Evolutionary conservation across 2,888 invertebrate genomes (phyloP).

Genomic region (Dasysyrphus albostriatus): DNA sequence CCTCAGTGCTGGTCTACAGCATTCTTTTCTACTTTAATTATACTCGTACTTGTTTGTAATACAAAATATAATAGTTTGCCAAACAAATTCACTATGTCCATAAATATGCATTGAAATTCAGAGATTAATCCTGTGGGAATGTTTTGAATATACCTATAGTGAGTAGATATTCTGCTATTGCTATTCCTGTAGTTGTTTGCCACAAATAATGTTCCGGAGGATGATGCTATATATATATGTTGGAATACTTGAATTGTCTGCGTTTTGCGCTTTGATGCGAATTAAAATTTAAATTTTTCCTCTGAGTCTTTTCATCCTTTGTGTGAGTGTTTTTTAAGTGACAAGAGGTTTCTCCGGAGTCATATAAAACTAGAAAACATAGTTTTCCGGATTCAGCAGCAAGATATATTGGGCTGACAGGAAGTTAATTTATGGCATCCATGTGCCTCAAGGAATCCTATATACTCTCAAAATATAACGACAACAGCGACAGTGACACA

Average conservation of each 20-base stretch:
- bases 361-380: constrained; percentile 67
- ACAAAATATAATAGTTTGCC: constrained; percentile 67
- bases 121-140: constrained; percentile 73
- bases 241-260: neutral
- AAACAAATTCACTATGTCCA: constrained; percentile 71
- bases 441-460: constrained; percentile 44
- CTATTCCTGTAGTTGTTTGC: constrained; percentile 21
- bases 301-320: neutral
- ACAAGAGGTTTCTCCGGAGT: constrained; percentile 56
- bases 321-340: constrained; percentile 46
- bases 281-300: constrained; percentile 61
- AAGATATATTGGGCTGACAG: constrained; percentile 67
- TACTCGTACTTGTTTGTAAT: constrained; percentile 36
- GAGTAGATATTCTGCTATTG: constrained; percentile 8
- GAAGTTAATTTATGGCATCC: constrained; percentile 64
- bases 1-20: neutral
- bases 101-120: constrained; percentile 74
- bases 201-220: constrained; percentile 49
- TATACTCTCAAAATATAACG: constrained; percentile 1
- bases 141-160: constrained; percentile 45
- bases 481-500: constrained; percentile 11
- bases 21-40: constrained; percentile 52
- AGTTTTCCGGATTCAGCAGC: constrained; percentile 62
- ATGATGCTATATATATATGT: constrained; percentile 15
- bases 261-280: constrained; percentile 56